Evolutionary conservation across 2,113 vertebrate species (phyloP).

Genomic region (Brachirus orientalis): DNA sequence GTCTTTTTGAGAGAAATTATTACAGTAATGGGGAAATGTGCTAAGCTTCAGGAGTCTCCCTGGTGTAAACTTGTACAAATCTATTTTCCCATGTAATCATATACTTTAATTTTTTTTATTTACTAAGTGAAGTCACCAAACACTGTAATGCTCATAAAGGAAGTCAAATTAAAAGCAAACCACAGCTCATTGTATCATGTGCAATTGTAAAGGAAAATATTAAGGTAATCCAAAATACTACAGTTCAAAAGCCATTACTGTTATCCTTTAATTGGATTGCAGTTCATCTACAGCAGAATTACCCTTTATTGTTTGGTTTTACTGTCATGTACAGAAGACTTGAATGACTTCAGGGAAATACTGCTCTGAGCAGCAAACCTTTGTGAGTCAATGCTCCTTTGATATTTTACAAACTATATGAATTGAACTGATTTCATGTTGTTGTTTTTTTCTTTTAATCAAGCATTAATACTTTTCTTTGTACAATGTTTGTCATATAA

Average conservation of each 20-base stretch:
- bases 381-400: constrained; percentile 35
- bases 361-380: constrained; percentile 29
- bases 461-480: constrained; percentile 51
- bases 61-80: constrained; percentile 78
- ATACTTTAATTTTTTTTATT: constrained; percentile 65
- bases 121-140: constrained; percentile 83
- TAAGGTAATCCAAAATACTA: constrained; percentile 78
- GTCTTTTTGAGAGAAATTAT: constrained; percentile 85
- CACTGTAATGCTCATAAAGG: constrained; percentile 76
- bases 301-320: constrained; percentile 74
- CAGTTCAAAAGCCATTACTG: constrained; percentile 77
- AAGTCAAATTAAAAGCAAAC: constrained; percentile 75
- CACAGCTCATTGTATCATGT: constrained; percentile 76
- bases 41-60: constrained; percentile 78
- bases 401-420: constrained; percentile 70
- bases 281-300: constrained; percentile 79
- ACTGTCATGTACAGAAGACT: constrained; percentile 74
- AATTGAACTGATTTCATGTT: constrained; percentile 52
- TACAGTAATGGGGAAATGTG: constrained; percentile 83
- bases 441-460: constrained; percentile 5
- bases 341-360: constrained; percentile 60
- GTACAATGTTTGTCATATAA: constrained; percentile 53
- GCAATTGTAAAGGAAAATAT: constrained; percentile 71
- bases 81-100: constrained; percentile 71
- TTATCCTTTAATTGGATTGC: constrained; percentile 75